These are phyloP conservation scores for Amphipoea oculea DNA, from an alignment of 2,888 invertebrate species.

Conservation along the genomic window DNA sequence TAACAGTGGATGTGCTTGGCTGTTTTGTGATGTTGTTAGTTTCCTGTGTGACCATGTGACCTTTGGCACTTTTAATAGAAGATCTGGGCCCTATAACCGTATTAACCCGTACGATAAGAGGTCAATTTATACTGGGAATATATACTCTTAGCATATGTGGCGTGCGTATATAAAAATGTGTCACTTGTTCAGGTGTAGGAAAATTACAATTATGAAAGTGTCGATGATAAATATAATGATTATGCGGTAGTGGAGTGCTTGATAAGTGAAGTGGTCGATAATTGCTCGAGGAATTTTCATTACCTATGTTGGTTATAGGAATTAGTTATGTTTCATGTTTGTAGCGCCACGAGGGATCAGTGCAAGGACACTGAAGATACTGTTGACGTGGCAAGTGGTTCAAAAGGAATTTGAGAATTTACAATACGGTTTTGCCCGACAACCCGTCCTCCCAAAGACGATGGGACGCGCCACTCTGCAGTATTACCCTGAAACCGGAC, in stretches of 20 bases:
- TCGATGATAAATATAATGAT: conserved; percentile 30
- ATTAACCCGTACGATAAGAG: too few relatives aligned
- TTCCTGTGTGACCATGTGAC: too few relatives aligned
- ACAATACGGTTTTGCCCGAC: not conserved
- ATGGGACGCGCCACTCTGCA: not conserved
- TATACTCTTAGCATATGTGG: not conserved
- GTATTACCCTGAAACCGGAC: too few relatives aligned
- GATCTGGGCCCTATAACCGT: too few relatives aligned
- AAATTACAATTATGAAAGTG: conserved; percentile 60
- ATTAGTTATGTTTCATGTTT: conserved; percentile 12
- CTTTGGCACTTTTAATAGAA: too few relatives aligned
- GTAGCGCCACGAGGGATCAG: not conserved
- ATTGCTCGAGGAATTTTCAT: conserved; percentile 38
- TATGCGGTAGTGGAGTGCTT: conserved; percentile 54
- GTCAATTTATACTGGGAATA: too few relatives aligned
- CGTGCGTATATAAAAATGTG: conserved; percentile 39
- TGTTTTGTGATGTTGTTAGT: too few relatives aligned
- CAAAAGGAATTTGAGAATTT: not conserved
- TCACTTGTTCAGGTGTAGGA: conserved; percentile 45
- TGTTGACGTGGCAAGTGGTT: not conserved
- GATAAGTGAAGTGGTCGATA: conserved; percentile 48
- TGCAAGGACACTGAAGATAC: too few relatives aligned
- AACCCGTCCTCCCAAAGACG: not conserved
- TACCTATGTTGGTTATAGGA: conserved; percentile 21
- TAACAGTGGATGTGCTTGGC: too few relatives aligned